Evolutionary conservation across 2,113 vertebrate genomes (phyloP).

Genomic region (Brachypodius melanocephalos): DNA sequence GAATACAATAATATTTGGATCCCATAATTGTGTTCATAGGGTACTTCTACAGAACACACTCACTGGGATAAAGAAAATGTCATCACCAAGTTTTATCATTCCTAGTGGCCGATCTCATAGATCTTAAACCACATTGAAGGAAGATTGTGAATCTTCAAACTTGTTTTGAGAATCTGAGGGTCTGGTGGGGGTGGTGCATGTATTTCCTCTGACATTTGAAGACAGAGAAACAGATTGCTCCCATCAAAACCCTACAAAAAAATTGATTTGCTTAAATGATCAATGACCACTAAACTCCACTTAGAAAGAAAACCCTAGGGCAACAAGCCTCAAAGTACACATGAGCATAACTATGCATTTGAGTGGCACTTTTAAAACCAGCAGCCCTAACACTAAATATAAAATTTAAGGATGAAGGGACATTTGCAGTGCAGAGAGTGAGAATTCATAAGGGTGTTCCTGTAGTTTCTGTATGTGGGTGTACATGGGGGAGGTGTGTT

Average conservation of each 20-base stretch:
- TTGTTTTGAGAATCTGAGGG: not conserved
- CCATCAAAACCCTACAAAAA: not conserved
- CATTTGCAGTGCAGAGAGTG: not conserved
- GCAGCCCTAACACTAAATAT: not conserved
- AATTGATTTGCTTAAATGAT: not conserved
- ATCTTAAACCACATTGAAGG: not conserved
- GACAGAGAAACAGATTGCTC: not conserved
- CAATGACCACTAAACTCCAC: not conserved
- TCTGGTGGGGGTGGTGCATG: accelerated
- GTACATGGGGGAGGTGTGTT: not conserved
- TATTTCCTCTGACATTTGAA: not conserved
- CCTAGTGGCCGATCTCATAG: not conserved
- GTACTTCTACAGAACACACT: not conserved
- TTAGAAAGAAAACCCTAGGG: not conserved
- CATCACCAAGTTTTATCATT: not conserved
- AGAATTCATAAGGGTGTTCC: not conserved
- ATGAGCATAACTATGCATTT: not conserved
- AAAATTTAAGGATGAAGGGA: not conserved
- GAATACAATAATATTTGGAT: not conserved
- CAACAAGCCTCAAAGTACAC: not conserved
- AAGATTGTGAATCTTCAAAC: not conserved
- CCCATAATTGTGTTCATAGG: not conserved
- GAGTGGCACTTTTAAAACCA: not conserved
- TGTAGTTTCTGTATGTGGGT: not conserved
- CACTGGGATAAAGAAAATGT: not conserved